Conservation (phyloP, 2,113 vertebrate species). For the Oreochromis aureus region DNA sequence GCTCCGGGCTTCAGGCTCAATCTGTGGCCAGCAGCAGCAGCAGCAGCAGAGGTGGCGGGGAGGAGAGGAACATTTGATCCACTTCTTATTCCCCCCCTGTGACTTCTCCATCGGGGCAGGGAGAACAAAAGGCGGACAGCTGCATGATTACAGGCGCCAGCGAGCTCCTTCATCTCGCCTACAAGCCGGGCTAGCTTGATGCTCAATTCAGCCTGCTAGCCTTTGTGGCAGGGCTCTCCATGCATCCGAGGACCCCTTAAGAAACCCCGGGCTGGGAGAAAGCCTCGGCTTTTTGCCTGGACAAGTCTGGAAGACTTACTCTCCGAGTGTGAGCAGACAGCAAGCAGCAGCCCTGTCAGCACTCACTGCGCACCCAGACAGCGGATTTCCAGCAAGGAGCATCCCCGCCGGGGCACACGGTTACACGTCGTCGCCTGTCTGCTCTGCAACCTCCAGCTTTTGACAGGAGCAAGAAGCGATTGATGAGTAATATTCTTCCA, state of each 20-base stretch:
- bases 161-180: constrained; percentile 21
- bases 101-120: constrained; percentile 19
- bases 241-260: constrained; percentile 60
- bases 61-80: constrained; percentile 16
- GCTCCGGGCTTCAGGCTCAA: constrained; percentile 53
- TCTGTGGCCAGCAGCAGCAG: constrained; percentile 64
- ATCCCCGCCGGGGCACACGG: constrained; percentile 24
- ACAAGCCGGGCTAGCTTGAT: constrained; percentile 50
- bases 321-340: constrained; percentile 19
- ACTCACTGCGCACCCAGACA: constrained; percentile 32
- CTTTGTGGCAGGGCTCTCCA: constrained; percentile 61
- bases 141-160: constrained; percentile 33
- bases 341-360: constrained; percentile 16
- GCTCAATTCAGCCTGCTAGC: constrained; percentile 58
- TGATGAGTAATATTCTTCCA: constrained; percentile 49
- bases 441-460: constrained; percentile 44
- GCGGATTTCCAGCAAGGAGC: constrained; percentile 35
- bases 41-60: constrained; percentile 29
- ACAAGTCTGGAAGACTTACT: constrained; percentile 2
- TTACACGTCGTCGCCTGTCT: constrained; percentile 45
- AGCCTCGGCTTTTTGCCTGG: constrained; percentile 40
- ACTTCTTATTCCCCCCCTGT: constrained; percentile 16
- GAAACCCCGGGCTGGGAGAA: constrained; percentile 44
- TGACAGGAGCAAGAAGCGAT: constrained; percentile 55
- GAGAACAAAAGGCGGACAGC: constrained; percentile 47